Evolutionary conservation across 2,113 vertebrate species (phyloP), one percentile per base, ranked within the genome.

Genomic region (Crotalus viridis): DNA sequence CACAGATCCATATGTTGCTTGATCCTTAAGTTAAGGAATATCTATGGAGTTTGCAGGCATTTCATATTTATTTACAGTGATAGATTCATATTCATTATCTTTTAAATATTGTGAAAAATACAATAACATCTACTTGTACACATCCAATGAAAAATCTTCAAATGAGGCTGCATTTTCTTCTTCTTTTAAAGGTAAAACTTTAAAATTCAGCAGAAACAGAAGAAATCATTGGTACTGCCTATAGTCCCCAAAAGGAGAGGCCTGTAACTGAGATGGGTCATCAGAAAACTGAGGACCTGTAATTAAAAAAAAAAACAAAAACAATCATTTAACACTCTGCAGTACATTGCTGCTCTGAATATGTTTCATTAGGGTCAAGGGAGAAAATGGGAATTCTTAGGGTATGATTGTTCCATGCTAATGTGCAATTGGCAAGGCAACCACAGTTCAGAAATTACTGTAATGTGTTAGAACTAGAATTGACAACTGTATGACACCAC

Each of bases 231-330:
- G 99, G 95, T 98, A 99, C 74, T 99, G 99, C 51, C 98, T 97
- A 94, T 99, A 99, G 96, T 99, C 98, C 1, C 98, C 98, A 48
- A 99, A 99, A 0, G 98, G 97, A 24, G 98, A 95, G 22, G 98
- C 85, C 22, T 98, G 97, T 95, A 98, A 94, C 90, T 98, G 98
- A 61, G 98, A 97, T 3, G 98, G 97, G 91, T 99, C 99, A 8
- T 99, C 99, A 10, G 97, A 95, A 94, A 98, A 98, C 95, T 98
- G 98, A 87, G 99, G 98, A 12, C 98, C 99, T 99, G 96, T 0
- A 17, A 24, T 10, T 87, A 51, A 94, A 19, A 74, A 26, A 74
- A 88, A 43, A 85, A 0, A 1, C 87, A 43, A 85, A 0, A 1
- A 8, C 52, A 4, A 61, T 81, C 4, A 0, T 1, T 51, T 46